A percentile compares a stretch with the other conserved stretches of the same genome.
Evolutionary conservation across 2,113 vertebrate species (phyloP).

Genomic region (Eulemur macaco): DNA sequence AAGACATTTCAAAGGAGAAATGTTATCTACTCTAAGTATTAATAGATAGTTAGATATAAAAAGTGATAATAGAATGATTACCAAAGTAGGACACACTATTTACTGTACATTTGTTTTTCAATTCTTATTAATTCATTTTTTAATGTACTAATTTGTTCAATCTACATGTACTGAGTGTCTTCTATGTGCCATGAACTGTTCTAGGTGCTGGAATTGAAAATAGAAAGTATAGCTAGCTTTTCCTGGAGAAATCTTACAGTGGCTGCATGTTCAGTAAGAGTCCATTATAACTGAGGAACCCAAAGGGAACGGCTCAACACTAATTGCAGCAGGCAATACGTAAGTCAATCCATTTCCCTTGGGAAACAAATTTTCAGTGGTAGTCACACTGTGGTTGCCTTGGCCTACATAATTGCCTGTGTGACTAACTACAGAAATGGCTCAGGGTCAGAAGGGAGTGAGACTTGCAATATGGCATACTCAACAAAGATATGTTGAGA

Average conservation of each 20-base stretch:
- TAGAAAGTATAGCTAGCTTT: neutral
- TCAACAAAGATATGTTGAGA: neutral
- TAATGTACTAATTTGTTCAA: neutral
- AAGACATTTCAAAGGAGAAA: neutral
- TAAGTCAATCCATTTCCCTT: neutral
- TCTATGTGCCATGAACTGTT: neutral
- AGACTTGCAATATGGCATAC: neutral
- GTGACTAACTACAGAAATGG: neutral
- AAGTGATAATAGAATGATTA: neutral
- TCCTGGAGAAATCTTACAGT: neutral
- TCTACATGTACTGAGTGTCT: neutral
- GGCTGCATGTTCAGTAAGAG: neutral
- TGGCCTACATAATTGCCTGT: neutral
- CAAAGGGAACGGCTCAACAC: neutral
- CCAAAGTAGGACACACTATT: neutral
- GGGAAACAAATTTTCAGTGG: neutral
- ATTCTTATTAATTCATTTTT: neutral
- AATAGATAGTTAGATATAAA: neutral
- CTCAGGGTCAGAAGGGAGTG: neutral
- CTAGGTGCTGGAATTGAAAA: neutral
- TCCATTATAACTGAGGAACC: neutral
- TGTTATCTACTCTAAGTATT: neutral
- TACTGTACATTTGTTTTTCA: neutral
- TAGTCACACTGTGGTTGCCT: neutral
- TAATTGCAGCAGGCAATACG: neutral